Base-by-base conservation (phyloP, 2,888 invertebrate species). In the Vannuccia rotundouncinata region DNA sequence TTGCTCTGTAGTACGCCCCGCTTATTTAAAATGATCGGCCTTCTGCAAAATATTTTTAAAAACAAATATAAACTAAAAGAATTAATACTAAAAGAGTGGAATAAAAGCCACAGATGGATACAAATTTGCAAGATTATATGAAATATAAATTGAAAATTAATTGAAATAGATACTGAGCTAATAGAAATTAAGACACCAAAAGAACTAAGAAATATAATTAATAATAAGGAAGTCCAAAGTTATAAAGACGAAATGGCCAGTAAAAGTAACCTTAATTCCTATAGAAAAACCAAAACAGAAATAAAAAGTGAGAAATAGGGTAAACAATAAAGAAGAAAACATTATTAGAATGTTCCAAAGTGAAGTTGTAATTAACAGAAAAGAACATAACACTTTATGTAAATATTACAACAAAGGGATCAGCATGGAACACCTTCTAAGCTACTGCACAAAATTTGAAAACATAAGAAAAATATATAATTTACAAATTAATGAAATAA, bases 211-310 rank as follows among this genome's bases (percentile, higher is more conserved):
- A n/a, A n/a, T n/a, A n/a, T n/a, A n/a, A n/a, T n/a, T n/a, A n/a
- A n/a, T n/a, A n/a, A n/a, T n/a, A n/a, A n/a, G n/a, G n/a, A n/a
- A n/a, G n/a, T n/a, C n/a, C n/a, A n/a, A n/a, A n/a, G n/a, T n/a
- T n/a, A n/a, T n/a, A 87, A 86, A 82, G 45, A 45, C 17, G 45
- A 45, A 45, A 45, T 45, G 45, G 45, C 45, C 45, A 45, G 45
- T 45, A 45, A 45, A 45, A 45, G 17, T 45, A 45, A 17, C 17
- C 45, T 45, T 13, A 45, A 45, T 45, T 45, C 5, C 45, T 45
- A 45, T 45, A 45, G 45, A 45, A 45, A 45, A 45, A 17, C 17
- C 45, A 45, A 45, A 45, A 45, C 5, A 45, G 45, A 45, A 45
- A 45, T 45, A 45, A 45, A 45, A 45, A 45, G 45, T 45, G 45